phyloP scores from a whole-genome alignment of 2,888 invertebrate species.

The Eilema caniola region DNA sequence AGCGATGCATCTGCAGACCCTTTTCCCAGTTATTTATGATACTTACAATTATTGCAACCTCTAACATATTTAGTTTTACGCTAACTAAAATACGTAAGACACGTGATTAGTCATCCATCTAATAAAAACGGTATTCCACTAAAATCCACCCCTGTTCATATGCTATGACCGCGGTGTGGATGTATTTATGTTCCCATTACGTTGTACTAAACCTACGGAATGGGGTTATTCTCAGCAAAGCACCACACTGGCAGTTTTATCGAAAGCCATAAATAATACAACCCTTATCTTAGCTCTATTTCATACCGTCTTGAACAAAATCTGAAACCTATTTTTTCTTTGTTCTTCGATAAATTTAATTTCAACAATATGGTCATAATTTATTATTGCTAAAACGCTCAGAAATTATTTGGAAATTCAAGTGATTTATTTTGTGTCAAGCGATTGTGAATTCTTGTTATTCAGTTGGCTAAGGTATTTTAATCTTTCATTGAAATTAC shows the following conservation, averaged over 20 bases:
- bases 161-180: neutral
- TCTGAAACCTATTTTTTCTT: slow-evolving; percentile 22
- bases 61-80: neutral
- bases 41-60: no score
- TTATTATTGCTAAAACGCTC: slow-evolving; percentile 47
- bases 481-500: slow-evolving; percentile 5
- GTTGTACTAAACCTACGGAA: slow-evolving; percentile 8
- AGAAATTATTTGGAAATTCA: slow-evolving; percentile 47
- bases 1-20: no score
- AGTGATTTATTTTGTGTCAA: slow-evolving; percentile 49
- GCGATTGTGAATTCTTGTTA: slow-evolving; percentile 17
- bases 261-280: slow-evolving; percentile 20
- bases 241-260: slow-evolving; percentile 14
- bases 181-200: neutral
- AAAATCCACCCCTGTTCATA: neutral
- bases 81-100: neutral
- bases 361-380: slow-evolving; percentile 43
- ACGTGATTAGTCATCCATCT: neutral
- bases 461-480: slow-evolving; percentile 14
- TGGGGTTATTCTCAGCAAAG: slow-evolving; percentile 11
- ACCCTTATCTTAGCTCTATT: slow-evolving; percentile 17
- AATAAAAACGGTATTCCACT: neutral
- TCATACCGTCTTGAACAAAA: slow-evolving; percentile 4
- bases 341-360: slow-evolving; percentile 35
- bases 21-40: no score